phyloP scores from a whole-genome alignment of 2,113 vertebrate genomes.

The Hippolais icterina region DNA sequence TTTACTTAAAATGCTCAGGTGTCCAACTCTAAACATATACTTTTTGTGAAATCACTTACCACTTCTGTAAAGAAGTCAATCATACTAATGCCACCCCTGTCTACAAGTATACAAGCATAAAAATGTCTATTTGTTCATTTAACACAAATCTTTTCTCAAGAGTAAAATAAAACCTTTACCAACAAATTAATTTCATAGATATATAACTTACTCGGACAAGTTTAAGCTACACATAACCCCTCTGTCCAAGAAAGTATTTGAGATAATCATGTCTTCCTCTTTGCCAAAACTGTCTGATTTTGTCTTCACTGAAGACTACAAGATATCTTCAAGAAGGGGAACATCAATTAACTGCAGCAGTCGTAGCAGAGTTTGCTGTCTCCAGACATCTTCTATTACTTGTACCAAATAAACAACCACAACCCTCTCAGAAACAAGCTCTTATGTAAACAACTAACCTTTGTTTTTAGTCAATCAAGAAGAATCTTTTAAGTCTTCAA shows the following conservation, averaged over 20 bases:
- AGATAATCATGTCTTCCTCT: slow-evolving; percentile 81
- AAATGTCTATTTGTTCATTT: not conserved
- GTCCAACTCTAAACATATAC: not conserved
- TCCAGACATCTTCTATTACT: slow-evolving; percentile 85
- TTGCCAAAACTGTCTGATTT: slow-evolving; percentile 51
- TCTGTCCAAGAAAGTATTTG: slow-evolving; percentile 85
- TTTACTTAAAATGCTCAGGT: not conserved
- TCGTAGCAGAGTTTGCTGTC: slow-evolving; percentile 81
- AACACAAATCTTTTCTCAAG: not conserved
- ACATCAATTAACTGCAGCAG: slow-evolving; percentile 84
- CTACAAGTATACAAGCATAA: not conserved
- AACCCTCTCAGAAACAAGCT: not conserved
- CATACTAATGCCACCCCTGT: not conserved
- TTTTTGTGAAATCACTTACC: not conserved
- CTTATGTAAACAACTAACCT: not conserved
- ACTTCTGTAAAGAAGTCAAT: not conserved
- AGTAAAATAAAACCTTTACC: not conserved
- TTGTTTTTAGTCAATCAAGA: not conserved
- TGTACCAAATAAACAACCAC: not conserved
- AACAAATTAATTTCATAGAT: not conserved
- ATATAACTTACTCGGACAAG: slow-evolving; percentile 75
- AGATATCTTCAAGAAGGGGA: slow-evolving; percentile 81
- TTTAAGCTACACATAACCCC: slow-evolving; percentile 74
- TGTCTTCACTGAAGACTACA: slow-evolving; percentile 74
- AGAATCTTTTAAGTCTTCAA: not conserved